A percentile compares a stretch with the other conserved stretches of the same genome.
These are phyloP conservation scores for Pristionchus entomophagus DNA, from an alignment of 2,888 invertebrate species.

Conservation along the genomic window DNA sequence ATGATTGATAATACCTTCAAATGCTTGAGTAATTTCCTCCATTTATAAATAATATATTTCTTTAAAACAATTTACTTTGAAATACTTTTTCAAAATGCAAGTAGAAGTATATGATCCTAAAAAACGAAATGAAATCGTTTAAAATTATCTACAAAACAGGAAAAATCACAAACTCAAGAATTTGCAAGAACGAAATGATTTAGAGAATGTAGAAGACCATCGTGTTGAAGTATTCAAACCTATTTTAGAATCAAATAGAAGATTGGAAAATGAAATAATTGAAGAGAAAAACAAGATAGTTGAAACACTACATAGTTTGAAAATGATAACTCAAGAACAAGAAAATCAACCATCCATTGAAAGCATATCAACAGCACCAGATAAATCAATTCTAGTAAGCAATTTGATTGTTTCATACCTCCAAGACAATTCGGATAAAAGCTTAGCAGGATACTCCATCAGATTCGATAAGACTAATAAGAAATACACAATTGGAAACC, in stretches of 20 bases:
- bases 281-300: slow-evolving; percentile 64
- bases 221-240: slow-evolving; percentile 63
- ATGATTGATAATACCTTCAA: no score
- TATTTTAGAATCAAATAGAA: slow-evolving; percentile 62
- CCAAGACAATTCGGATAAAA: slow-evolving; percentile 59
- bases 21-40: background rate
- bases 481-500: slow-evolving; percentile 59
- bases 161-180: slow-evolving; percentile 58
- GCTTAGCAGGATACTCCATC: slow-evolving; percentile 61
- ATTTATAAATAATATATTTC: background rate
- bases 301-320: slow-evolving; percentile 55
- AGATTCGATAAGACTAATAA: slow-evolving; percentile 48
- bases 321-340: background rate
- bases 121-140: slow-evolving; percentile 55
- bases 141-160: slow-evolving; percentile 54
- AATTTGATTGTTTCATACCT: slow-evolving; percentile 59
- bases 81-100: background rate
- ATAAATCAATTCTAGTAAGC: slow-evolving; percentile 51
- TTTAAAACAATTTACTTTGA: background rate
- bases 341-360: background rate
- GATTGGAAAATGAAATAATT: slow-evolving; percentile 63
- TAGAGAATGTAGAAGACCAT: slow-evolving; percentile 60
- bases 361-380: slow-evolving; percentile 5
- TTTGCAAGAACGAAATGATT: slow-evolving; percentile 51
- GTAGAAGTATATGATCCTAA: slow-evolving; percentile 60